phyloP scores from a whole-genome alignment of 2,888 invertebrate genomes.

The Uloborus plumipes region DNA sequence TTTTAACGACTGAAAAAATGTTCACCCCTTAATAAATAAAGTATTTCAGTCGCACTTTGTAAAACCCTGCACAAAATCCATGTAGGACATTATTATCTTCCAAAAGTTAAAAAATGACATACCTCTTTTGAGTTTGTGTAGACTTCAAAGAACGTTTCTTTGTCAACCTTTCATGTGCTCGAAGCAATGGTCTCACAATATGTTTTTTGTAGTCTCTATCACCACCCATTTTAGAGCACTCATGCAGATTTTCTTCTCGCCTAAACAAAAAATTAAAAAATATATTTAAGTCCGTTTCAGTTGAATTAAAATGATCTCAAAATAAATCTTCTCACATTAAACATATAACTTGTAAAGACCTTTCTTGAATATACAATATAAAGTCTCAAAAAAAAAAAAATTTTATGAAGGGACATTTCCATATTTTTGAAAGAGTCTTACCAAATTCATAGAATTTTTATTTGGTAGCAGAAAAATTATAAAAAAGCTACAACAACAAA shows the following conservation, averaged over 20 bases:
- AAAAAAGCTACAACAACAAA: no score
- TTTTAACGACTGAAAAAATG: no score
- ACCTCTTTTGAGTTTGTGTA: conserved; percentile 42
- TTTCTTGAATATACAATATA: neutral
- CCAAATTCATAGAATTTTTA: neutral
- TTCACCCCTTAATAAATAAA: no score
- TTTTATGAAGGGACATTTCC: neutral
- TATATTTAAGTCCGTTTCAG: neutral
- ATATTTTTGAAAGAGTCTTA: neutral
- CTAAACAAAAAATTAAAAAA: conserved; percentile 69
- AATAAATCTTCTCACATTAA: neutral
- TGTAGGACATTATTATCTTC: no score
- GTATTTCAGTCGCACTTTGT: no score
- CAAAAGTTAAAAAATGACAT: conserved; percentile 2
- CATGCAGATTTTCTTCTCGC: conserved; percentile 74
- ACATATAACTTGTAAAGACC: no score
- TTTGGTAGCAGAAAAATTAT: neutral
- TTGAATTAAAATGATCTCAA: neutral
- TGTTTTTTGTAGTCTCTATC: conserved; percentile 73
- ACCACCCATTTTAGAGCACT: conserved; percentile 68
- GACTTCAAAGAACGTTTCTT: conserved; percentile 56
- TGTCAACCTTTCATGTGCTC: conserved; percentile 62
- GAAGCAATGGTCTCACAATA: conserved; percentile 62
- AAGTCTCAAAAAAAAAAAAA: neutral
- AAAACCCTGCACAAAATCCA: no score